Percentiles rank a stretch among this genome's conserved stretches.
phyloP scores from a whole-genome alignment of 2,888 invertebrate species.

The Aphidoletes aphidimyza region DNA sequence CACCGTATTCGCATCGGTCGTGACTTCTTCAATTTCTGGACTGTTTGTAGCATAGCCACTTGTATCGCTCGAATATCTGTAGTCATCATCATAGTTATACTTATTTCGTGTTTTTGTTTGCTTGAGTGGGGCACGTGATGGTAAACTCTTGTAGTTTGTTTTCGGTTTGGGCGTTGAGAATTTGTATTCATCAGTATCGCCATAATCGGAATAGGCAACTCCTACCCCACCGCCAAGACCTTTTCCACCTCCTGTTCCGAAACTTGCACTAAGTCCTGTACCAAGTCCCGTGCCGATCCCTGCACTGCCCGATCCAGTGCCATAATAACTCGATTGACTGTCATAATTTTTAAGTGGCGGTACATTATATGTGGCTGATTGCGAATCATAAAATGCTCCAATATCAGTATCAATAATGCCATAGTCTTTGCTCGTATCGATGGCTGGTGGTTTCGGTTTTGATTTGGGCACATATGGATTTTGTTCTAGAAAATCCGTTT shows the following conservation, averaged over 20 bases:
- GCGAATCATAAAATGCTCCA: slow-evolving; percentile 36
- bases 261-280: background rate
- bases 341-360: background rate
- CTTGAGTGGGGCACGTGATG: background rate
- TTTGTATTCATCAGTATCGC: slow-evolving; percentile 21
- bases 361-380: slow-evolving; percentile 30
- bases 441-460: background rate
- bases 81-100: slow-evolving; percentile 25
- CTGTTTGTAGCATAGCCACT: background rate
- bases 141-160: background rate
- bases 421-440: background rate
- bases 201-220: background rate
- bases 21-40: slow-evolving; percentile 2
- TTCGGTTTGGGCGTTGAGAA: background rate
- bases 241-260: background rate
- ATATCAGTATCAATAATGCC: slow-evolving; percentile 22
- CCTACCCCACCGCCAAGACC: background rate
- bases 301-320: background rate
- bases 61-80: background rate
- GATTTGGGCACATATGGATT: slow-evolving; percentile 16
- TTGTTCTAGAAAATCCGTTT: slow-evolving; percentile 8
- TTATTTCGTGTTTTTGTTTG: background rate
- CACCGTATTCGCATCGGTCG: background rate
- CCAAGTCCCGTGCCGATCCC: background rate
- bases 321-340: background rate